Evolutionary conservation across 2,888 invertebrate genomes (phyloP), one percentile per base, ranked within the genome.

Genomic region (Priocnemis perturbator): DNA sequence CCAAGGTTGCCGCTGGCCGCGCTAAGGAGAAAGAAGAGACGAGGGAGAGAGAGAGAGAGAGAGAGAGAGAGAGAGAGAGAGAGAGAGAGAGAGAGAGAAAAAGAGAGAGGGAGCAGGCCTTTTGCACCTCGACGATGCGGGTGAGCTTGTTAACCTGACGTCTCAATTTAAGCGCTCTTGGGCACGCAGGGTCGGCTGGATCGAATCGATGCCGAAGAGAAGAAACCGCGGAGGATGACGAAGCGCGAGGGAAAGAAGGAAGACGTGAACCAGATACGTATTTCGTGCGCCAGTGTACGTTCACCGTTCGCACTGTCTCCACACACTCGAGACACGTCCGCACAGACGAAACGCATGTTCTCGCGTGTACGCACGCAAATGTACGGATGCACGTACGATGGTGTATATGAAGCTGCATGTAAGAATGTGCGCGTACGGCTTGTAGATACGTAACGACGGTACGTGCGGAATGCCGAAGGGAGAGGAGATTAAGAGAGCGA

Each of bases 101-200:
- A 63, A 60, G 26, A 52, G 47, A 37, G 53, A 23, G 17, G n/a
- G 48, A 21, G 52, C 11, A 14, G 44, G 74, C 69, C 71, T 77
- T 83, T 82, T 77, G 76, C 81, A 81, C 78, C 78, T 81, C 77
- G 60, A 64, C 77, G 73, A 83, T 73, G 76, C 77, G 78, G 78
- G 77, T 76, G 77, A 78, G 81, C 84, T 83, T 79, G 85, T 85
- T 85, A 84, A 82, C 74, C 75, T 81, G 78, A 83, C 82, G 80
- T 82, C 84, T 83, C 80, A 84, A 85, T 85, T 82, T 79, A 75
- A 83, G 69, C 77, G 74, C 65, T 64, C 65, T 64, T 57, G 65
- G 64, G 65, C 68, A 67, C 64, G 66, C 75, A 72, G 73, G 73
- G 73, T 73, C 74, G 73, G 64, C 47, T 61, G 65, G 50, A 61